Percentiles rank a stretch among this genome's conserved stretches.
Evolutionary conservation across 1,140 invertebrate genomes (phyloP).

Genomic region (Leptinotarsa undecemlineata): DNA sequence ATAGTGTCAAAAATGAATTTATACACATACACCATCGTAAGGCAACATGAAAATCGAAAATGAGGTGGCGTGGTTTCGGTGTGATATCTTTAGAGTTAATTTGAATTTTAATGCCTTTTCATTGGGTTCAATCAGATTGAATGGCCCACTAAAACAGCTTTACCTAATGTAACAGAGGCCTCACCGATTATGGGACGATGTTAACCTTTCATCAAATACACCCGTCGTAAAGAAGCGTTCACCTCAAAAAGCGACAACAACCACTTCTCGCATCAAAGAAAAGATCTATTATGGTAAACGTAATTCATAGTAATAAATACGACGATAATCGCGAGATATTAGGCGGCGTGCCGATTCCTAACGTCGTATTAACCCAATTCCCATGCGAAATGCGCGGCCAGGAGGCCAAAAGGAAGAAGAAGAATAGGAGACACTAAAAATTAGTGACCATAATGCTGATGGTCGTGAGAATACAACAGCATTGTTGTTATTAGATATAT

Average conservation of each 20-base stretch:
- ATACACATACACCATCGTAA: too few species aligned
- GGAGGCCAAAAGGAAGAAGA: constrained; percentile 2
- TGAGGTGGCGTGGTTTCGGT: too few species aligned
- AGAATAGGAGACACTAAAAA: constrained; percentile 15
- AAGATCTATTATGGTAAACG: neutral
- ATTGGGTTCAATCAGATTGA: too few species aligned
- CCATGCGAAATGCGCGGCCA: constrained; percentile 12
- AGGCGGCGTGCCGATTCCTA: constrained; percentile 10
- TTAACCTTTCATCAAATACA: too few species aligned
- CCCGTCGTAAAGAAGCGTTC: too few species aligned
- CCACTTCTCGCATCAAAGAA: neutral
- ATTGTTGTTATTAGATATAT: constrained; percentile 28
- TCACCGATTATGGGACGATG: too few species aligned
- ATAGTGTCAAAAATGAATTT: too few species aligned
- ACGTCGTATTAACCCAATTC: constrained; percentile 16
- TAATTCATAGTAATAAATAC: constrained; percentile 12
- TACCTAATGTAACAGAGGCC: too few species aligned
- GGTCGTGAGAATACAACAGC: constrained; percentile 21
- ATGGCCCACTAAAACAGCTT: too few species aligned
- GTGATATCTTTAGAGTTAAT: too few species aligned
- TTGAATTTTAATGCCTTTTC: too few species aligned
- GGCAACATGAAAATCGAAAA: too few species aligned
- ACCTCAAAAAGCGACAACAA: neutral
- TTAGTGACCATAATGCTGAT: constrained; percentile 18
- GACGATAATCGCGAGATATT: constrained; percentile 13